phyloP scores from a whole-genome alignment of 2,888 invertebrate species.

The Tribolium freemani region DNA sequence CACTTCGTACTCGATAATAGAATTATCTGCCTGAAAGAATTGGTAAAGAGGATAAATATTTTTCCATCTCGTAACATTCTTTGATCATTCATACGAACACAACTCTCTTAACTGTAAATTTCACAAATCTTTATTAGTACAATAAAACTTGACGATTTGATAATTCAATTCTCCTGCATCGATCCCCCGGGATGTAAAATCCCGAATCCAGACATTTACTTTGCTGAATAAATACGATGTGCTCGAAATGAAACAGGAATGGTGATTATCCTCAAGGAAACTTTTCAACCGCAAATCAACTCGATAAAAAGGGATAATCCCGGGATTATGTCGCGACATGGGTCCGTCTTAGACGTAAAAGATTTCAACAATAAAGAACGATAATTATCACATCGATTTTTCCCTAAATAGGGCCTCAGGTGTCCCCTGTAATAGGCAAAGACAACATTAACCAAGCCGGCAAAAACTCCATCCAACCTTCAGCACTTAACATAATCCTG shows the following conservation, averaged over 20 bases:
- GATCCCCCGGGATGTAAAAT: not conserved
- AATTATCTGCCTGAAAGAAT: too few relatives aligned
- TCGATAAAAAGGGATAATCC: not conserved
- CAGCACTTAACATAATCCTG: too few relatives aligned
- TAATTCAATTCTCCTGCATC: conserved; percentile 16
- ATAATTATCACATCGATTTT: too few relatives aligned
- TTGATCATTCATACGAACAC: not conserved
- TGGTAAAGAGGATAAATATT: too few relatives aligned
- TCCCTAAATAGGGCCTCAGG: not conserved
- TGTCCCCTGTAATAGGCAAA: not conserved
- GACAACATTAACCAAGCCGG: too few relatives aligned
- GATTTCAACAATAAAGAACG: not conserved
- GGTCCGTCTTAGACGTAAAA: not conserved
- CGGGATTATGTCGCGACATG: not conserved
- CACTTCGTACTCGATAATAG: too few relatives aligned
- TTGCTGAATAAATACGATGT: conserved; percentile 4
- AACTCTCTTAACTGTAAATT: not conserved
- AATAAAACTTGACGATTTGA: not conserved
- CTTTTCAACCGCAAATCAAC: not conserved
- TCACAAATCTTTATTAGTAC: not conserved
- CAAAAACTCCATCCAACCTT: too few relatives aligned
- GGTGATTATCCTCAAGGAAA: conserved; percentile 10
- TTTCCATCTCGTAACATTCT: too few relatives aligned
- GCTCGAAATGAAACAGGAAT: conserved; percentile 9
- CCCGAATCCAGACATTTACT: conserved; percentile 9